Base-by-base conservation (phyloP, 2,113 vertebrate species). In the Ranitomeya variabilis region DNA sequence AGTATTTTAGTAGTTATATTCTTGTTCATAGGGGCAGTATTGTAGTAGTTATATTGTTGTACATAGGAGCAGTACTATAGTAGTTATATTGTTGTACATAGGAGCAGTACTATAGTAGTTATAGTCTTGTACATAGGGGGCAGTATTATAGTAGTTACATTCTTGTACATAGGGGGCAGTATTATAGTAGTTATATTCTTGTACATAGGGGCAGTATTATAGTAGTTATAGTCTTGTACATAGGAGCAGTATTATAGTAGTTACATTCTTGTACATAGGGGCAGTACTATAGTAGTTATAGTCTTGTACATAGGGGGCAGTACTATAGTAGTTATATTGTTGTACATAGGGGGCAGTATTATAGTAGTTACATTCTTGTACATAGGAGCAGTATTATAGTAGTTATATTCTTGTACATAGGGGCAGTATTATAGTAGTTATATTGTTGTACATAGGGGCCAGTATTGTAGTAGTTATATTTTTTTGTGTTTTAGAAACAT, bases 141-240 rank as follows among this genome's bases (percentile, higher is more conserved):
- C 69, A 37, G 69, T 73, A 73, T 73, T 73, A 73, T 73, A 73
- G 26, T 69, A 69, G 66, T 73, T 31, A 73, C 37, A 37, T 73
- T 73, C 0, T 67, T 67, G 21, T n/a, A 23, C 9, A 67, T 67
- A 66, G 64, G n/a, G n/a, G 21, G 64, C 64, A 23, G 64, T 67
- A 67, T 67, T 67, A 67, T 67, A 67, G 64, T 23, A 23, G n/a
- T 67, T n/a, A n/a, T 67, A 23, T n/a, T 67, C 21, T n/a, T 67
- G 37, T 9, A 67, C 5, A 21, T 64, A 21, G 62, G 3, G 6
- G 26, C 18, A 21, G 62, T 21, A 21, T 21, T 73, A 73, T 73
- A 37, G 26, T 73, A 73, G 69, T 73, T 15, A 73, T 73, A 73
- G 16, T 73, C 26, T 73, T 73, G 26, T 15, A 37, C 4, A 73